These are phyloP conservation scores for Craniophora ligustri DNA, from an alignment of 2,888 invertebrate species.

Conservation along the genomic window DNA sequence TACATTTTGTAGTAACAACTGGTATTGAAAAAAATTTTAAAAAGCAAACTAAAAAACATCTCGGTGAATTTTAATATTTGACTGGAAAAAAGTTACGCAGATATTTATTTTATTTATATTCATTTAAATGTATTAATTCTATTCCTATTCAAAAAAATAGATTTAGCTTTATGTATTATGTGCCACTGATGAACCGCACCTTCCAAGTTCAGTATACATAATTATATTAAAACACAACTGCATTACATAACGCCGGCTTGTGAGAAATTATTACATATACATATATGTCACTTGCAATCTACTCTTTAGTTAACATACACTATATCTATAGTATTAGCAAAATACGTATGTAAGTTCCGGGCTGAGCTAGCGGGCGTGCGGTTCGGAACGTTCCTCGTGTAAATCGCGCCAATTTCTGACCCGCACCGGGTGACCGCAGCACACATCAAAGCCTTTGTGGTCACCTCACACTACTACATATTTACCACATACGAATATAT, in stretches of 20 bases:
- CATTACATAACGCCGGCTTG: constrained; percentile 15
- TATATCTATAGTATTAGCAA: constrained; percentile 34
- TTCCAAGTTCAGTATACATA: neutral
- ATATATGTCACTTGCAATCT: constrained; percentile 34
- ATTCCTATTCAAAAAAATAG: no score
- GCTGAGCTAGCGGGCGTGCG: constrained; percentile 54
- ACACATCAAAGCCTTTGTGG: constrained; percentile 85
- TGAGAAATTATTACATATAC: constrained; percentile 20
- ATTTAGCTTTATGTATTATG: no score
- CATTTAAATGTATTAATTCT: no score
- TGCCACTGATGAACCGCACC: no score
- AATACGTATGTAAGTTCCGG: constrained; percentile 33
- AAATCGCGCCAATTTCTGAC: constrained; percentile 84
- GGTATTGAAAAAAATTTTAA: no score
- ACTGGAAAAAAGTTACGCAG: no score
- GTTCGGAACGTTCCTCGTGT: constrained; percentile 70
- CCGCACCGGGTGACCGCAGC: constrained; percentile 81
- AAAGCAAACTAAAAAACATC: no score
- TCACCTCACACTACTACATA: constrained; percentile 67
- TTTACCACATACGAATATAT: constrained; percentile 66
- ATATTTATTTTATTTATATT: no score
- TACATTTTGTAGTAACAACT: no score
- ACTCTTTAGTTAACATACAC: constrained; percentile 25
- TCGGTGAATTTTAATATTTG: no score
- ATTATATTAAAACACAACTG: neutral